phyloP scores from a whole-genome alignment of 2,113 vertebrate genomes.

The Poecilia latipinna region DNA sequence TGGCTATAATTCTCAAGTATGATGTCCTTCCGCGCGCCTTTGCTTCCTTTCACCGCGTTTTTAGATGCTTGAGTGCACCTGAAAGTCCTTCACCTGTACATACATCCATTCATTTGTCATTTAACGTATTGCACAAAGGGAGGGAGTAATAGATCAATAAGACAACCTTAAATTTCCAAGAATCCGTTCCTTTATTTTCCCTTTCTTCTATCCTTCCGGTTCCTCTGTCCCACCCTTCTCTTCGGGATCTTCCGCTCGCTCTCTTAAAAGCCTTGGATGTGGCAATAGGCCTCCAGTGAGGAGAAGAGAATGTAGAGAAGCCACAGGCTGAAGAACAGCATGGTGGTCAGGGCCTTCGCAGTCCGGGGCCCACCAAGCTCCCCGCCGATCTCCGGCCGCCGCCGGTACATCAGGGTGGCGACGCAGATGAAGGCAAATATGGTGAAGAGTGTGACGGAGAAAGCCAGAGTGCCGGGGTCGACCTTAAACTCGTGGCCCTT shows the following conservation, averaged over 20 bases:
- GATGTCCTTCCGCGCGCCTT: slow-evolving; percentile 37
- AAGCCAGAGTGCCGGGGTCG: slow-evolving; percentile 92
- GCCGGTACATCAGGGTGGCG: slow-evolving; percentile 92
- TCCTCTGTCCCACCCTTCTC: slow-evolving; percentile 30
- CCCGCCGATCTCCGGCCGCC: slow-evolving; percentile 95
- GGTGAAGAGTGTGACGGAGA: slow-evolving; percentile 99
- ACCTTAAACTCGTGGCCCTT: slow-evolving; percentile 87
- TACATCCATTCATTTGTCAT: slow-evolving; percentile 47
- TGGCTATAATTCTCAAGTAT: slow-evolving; percentile 31
- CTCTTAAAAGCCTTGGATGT: slow-evolving; percentile 95
- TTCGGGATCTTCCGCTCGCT: slow-evolving; percentile 10
- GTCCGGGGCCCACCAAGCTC: slow-evolving; percentile 99
- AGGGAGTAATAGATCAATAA: slow-evolving; percentile 52
- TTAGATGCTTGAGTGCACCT: slow-evolving; percentile 34
- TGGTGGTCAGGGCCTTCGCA: slow-evolving; percentile 93
- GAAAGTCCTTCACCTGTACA: slow-evolving; percentile 55
- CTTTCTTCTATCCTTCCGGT: slow-evolving; percentile 27
- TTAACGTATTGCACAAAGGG: slow-evolving; percentile 56
- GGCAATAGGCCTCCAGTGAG: slow-evolving; percentile 99
- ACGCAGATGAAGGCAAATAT: slow-evolving; percentile 98
- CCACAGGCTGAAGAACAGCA: slow-evolving; percentile 95
- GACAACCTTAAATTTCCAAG: slow-evolving; percentile 37
- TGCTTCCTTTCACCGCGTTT: slow-evolving; percentile 25
- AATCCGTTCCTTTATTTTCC: slow-evolving; percentile 37
- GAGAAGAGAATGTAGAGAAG: slow-evolving; percentile 99